Conservation (phyloP, 2,888 invertebrate species). For the Azorinus chamasolen region DNA sequence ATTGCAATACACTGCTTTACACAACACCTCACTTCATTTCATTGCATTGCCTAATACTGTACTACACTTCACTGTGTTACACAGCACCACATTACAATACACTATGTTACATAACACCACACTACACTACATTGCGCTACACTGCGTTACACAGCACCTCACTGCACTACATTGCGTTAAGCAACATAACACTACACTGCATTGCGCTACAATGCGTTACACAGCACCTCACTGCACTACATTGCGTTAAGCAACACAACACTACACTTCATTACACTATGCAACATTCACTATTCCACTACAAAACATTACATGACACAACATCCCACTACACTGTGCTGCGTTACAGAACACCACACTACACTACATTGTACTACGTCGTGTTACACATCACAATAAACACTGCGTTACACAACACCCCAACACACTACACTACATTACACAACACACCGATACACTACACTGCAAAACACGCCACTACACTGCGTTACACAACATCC, state of each 20-base stretch:
- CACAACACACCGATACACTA: background rate
- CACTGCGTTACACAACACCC: slow-evolving; percentile 9
- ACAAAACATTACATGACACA: background rate
- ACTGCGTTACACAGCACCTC: slow-evolving; percentile 1
- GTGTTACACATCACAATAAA: too few species aligned
- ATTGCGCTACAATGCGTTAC: too few species aligned
- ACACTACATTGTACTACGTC: slow-evolving; percentile 8
- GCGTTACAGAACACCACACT: slow-evolving; percentile 2
- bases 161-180: background rate
- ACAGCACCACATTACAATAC: slow-evolving; percentile 19
- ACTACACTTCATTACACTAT: background rate
- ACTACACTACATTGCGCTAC: slow-evolving; percentile 10
- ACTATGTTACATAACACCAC: slow-evolving; percentile 4
- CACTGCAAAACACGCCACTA: background rate
- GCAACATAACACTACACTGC: background rate
- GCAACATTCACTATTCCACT: background rate
- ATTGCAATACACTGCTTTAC: slow-evolving; percentile 9
- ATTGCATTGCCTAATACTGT: slow-evolving; percentile 15
- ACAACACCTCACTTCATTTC: slow-evolving; percentile 10
- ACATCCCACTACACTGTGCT: background rate
- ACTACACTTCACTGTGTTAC: slow-evolving; percentile 16
- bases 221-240: background rate
- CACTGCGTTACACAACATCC: background rate
- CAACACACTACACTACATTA: slow-evolving; percentile 8
- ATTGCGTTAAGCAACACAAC: background rate